Percentiles rank a stretch among this genome's conserved stretches.
phyloP scores from a whole-genome alignment of 2,797 vertebrate species.

The Tokudaia muenninki region DNA sequence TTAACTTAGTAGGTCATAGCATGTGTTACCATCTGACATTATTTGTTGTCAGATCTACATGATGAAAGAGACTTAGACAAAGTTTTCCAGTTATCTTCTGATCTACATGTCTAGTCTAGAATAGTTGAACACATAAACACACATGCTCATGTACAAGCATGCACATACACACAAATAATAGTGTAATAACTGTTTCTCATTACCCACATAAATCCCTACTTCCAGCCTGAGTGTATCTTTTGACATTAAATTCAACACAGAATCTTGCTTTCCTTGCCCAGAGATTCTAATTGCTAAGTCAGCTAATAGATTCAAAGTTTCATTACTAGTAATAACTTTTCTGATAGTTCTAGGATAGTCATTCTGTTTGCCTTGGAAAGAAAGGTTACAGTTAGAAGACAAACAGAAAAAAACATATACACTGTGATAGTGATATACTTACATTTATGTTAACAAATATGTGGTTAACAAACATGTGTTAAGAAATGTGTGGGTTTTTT shows the following conservation, averaged over 20 bases:
- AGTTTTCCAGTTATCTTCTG: not conserved
- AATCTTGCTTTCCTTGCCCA: not conserved
- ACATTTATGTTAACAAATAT: no score
- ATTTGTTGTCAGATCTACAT: not conserved
- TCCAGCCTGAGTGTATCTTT: not conserved
- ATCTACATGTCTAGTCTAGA: not conserved
- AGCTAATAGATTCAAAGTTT: not conserved
- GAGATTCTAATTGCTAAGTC: not conserved
- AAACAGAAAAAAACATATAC: not conserved
- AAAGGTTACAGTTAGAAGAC: not conserved
- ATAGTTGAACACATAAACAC: not conserved
- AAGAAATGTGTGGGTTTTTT: no score
- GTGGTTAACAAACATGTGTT: no score
- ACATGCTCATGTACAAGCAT: not conserved
- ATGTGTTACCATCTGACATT: not conserved
- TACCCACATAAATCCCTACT: not conserved
- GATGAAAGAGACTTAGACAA: not conserved
- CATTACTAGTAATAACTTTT: not conserved
- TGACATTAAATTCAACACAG: not conserved
- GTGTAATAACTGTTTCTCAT: not conserved
- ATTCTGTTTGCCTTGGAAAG: not conserved
- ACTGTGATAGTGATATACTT: not conserved
- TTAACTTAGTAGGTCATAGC: not conserved
- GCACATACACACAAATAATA: not conserved
- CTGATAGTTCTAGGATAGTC: not conserved